Evolutionary conservation across 35 echinoderm and acorn worm species (phyloP).

Genomic region (Ophiothrix spiculata): DNA sequence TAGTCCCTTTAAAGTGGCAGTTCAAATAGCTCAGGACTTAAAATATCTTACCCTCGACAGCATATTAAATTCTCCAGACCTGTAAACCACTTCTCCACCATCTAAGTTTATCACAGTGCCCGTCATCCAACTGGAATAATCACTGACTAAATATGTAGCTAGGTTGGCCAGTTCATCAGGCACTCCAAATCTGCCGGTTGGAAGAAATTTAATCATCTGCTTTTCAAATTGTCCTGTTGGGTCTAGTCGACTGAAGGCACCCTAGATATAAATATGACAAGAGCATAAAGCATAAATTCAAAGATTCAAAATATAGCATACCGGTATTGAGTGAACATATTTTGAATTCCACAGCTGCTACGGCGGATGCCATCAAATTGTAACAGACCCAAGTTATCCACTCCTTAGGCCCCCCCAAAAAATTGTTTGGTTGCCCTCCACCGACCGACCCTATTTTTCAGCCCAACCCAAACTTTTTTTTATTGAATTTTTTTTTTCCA

Average conservation of each 20-base stretch:
- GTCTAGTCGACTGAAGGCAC: slow-evolving; percentile 88
- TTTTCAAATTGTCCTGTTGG: slow-evolving; percentile 78
- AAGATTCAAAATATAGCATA: neutral
- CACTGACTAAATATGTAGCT: slow-evolving; percentile 86
- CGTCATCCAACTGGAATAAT: slow-evolving; percentile 91
- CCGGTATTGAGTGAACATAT: neutral
- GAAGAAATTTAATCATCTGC: slow-evolving; percentile 44
- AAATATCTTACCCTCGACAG: neutral
- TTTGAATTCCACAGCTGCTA: neutral
- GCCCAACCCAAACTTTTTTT: no score
- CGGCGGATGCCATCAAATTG: neutral
- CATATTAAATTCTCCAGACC: slow-evolving; percentile 70
- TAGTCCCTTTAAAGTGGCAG: no score
- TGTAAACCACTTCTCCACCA: slow-evolving; percentile 67
- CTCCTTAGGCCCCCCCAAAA: no score
- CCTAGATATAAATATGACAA: slow-evolving; percentile 34
- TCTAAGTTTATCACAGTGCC: slow-evolving; percentile 71
- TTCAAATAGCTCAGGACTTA: no score
- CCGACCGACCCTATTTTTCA: no score
- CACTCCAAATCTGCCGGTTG: slow-evolving; percentile 76
- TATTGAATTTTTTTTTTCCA: no score
- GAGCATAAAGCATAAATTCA: neutral
- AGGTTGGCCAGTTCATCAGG: slow-evolving; percentile 78
- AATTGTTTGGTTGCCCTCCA: no score
- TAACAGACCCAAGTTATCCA: no score